Evolutionary conservation across 2,797 vertebrate species (phyloP), one percentile per base, ranked within the genome.

Genomic region (Amblyopsis hoosieri): DNA sequence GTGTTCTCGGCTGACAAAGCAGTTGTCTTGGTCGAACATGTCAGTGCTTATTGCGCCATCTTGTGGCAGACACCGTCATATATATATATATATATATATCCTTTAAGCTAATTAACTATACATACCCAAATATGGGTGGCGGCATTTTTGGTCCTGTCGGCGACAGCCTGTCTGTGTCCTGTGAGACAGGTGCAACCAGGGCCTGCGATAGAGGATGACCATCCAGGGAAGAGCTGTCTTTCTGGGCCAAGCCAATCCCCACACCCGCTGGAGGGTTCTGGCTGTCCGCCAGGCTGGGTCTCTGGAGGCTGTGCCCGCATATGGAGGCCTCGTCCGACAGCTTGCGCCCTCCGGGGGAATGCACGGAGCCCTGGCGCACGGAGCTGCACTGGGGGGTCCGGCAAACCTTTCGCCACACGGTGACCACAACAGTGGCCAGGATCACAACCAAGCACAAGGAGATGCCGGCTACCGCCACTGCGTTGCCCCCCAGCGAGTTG

Each of bases 281-380:
- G 74, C 87, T 83, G 0, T 97, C 96, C 0, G 91, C 90, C 11
- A 96, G 92, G 79, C 96, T 96, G 57, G 95, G 95, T 1, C 91
- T 85, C 61, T 91, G 94, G 66, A 95, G 90, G 62, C 90, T 94
- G 72, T 93, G 85, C 54, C 93, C 94, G 54, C 92, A 98, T 75
- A 98, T 97, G 63, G 94, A 96, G 61, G 97, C 95, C 72, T 97
- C 95, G 0, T 98, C 97, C 0, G 96, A 99, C 80, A 96, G 93
- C 50, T 96, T 98, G 56, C 95, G 92, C 61, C 93, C 95, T 29
- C 91, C 74, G 0, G 94, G 92, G 0, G 95, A 93, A 76, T 94
- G 96, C 67, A 90, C 23, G 0, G 97, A 94, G 66, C 90, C 90
- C 37, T 85, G 92, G 8, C 82, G 89, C 0, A 93, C 84, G 0